These are phyloP conservation scores for Microtus pennsylvanicus DNA, from an alignment of 2,113 vertebrate species.

Conservation along the genomic window DNA sequence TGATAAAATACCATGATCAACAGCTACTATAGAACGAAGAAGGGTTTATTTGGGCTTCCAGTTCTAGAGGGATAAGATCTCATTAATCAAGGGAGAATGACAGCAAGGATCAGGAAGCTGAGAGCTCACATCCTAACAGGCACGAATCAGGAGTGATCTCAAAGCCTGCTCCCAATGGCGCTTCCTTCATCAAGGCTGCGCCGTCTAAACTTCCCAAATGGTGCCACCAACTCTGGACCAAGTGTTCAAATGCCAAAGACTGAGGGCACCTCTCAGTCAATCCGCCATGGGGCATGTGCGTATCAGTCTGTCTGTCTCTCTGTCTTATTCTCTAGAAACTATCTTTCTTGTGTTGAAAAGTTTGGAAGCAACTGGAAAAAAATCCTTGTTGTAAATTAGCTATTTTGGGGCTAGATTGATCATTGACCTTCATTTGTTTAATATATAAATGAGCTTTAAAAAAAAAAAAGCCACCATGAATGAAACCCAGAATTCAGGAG, in stretches of 20 bases:
- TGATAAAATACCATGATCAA: background rate
- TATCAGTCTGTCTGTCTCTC: background rate
- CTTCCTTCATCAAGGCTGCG: background rate
- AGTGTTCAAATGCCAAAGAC: background rate
- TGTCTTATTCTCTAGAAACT: background rate
- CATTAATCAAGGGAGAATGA: too few relatives aligned
- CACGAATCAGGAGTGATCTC: background rate
- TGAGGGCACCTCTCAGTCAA: background rate
- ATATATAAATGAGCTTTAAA: background rate
- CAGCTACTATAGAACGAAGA: background rate
- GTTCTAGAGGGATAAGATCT: background rate
- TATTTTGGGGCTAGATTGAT: background rate
- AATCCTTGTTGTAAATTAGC: conserved; percentile 18
- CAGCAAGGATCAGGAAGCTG: background rate
- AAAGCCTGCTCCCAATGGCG: background rate
- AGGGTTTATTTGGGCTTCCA: background rate
- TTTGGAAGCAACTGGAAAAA: conserved; percentile 44
- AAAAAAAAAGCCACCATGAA: background rate
- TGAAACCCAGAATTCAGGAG: background rate
- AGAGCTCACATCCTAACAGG: too few relatives aligned
- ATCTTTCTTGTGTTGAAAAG: background rate
- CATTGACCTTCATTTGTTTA: background rate
- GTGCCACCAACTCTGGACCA: background rate
- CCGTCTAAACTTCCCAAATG: background rate
- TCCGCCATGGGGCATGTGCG: background rate